Conservation (phyloP, 2,888 invertebrate genomes). For the Drosophila histrio region DNA sequence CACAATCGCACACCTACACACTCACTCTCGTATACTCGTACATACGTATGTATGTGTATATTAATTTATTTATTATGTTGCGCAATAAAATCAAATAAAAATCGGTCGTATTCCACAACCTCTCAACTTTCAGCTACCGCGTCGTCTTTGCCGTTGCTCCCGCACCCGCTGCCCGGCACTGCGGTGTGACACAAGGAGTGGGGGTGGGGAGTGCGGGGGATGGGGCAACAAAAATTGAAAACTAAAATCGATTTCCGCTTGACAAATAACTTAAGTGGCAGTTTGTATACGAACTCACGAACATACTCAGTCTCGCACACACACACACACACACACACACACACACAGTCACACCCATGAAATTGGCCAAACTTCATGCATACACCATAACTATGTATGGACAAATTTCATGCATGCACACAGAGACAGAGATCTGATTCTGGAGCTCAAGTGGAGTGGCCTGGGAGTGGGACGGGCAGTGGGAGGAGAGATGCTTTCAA, state of each 20-base stretch:
- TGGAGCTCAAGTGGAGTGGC: not conserved
- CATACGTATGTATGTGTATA: not conserved
- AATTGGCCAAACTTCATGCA: conserved; percentile 29
- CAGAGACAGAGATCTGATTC: not conserved
- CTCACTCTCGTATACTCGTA: not conserved
- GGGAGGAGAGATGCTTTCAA: conserved; percentile 41
- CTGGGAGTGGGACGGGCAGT: not conserved
- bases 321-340: conserved; percentile 4
- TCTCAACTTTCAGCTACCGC: not conserved
- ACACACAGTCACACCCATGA: conserved; percentile 15
- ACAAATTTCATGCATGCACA: conserved; percentile 28
- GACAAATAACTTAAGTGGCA: conserved; percentile 78
- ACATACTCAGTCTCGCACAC: conserved; percentile 21
- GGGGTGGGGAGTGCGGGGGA: not conserved
- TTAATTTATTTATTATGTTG: conserved; percentile 62
- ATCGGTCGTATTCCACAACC: not conserved
- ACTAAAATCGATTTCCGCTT: conserved; percentile 76
- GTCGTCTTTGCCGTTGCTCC: not conserved
- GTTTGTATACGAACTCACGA: conserved; percentile 47
- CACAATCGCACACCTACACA: no score
- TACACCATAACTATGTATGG: conserved; percentile 38
- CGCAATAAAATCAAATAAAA: conserved; percentile 69
- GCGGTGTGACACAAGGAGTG: not conserved
- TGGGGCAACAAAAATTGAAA: conserved; percentile 45
- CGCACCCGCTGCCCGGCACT: not conserved